Evolutionary conservation across 2,888 invertebrate species (phyloP), one percentile per base, ranked within the genome.

Genomic region (Napeogenes sylphis): DNA sequence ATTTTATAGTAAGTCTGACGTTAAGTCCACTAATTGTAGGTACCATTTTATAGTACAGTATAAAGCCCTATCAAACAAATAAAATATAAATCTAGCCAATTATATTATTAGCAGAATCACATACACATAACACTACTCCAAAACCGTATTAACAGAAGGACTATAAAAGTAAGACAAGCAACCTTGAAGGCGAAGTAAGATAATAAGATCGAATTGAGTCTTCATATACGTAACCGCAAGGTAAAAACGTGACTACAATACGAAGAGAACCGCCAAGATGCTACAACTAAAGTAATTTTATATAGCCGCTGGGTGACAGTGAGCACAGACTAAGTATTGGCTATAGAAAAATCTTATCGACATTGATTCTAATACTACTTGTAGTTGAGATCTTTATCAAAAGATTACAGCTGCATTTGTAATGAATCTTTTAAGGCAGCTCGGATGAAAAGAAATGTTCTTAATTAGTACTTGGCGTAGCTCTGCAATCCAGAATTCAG

Each of bases 181-280:
- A 70, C 63, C 60, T 68, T 68, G 65, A 68, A 68, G 68, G 71
- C 74, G 75, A 77, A 76, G 74, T 78, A 77, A 79, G 76, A 79
- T 80, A 80, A 80, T 81, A 79, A 77, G 71, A 68, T 56, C 13
- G 56, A 62, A 60, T 71, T 68, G 72, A 68, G 71, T 68, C 69
- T 72, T 72, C 71, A 70, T 71, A 72, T 70, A 71, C 68, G 70
- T 68, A 70, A 67, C 68, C 71, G 56, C 68, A 61, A 71, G 71
- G 70, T 70, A 70, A 64, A 58, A 8, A 72, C 68, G 53, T 61
- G 62, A 62, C 65, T 66, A 56, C 59, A 45, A 56, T 51, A 38
- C 55, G 12, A n/a, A 3, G 38, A 6, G 45, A 45, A 46, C 21
- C 54, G 53, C n/a, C 45, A 53, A 56, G 59, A 45, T 63, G 59